phyloP scores from a whole-genome alignment of 2,113 vertebrate genomes.

The Mastomys natalensis region DNA sequence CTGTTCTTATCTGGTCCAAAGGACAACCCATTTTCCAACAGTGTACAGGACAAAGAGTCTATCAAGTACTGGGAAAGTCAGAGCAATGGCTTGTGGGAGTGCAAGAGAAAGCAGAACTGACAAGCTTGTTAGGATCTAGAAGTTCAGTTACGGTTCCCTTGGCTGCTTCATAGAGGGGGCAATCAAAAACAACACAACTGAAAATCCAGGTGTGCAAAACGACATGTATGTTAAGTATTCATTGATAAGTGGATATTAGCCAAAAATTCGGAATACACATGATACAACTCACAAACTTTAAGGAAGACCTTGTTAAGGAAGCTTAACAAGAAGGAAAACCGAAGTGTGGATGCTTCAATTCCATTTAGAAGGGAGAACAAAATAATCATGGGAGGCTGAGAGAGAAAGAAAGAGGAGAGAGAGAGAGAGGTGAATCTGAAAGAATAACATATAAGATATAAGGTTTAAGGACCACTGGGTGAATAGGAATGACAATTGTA shows the following conservation, averaged over 20 bases:
- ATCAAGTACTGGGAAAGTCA: neutral
- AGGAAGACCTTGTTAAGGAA: no score
- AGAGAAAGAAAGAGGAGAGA: no score
- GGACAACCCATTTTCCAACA: neutral
- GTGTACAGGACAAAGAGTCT: neutral
- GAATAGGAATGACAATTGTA: neutral
- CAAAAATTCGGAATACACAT: no score
- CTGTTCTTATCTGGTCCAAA: neutral
- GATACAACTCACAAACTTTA: no score
- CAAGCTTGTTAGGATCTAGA: neutral
- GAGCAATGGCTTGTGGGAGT: neutral
- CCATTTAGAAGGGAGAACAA: no score
- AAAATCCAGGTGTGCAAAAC: neutral
- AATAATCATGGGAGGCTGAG: no score
- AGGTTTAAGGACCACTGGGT: neutral
- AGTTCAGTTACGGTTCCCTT: neutral
- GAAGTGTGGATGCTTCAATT: no score
- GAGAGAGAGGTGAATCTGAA: neutral
- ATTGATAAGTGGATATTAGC: no score
- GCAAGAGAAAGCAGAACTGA: neutral
- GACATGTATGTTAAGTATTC: no score
- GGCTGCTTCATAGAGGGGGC: neutral
- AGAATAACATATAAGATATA: neutral
- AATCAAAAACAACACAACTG: neutral
- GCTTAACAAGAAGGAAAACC: no score